These are phyloP conservation scores for Cranoglanis bouderius DNA, from an alignment of 2,113 vertebrate genomes.

Conservation along the genomic window DNA sequence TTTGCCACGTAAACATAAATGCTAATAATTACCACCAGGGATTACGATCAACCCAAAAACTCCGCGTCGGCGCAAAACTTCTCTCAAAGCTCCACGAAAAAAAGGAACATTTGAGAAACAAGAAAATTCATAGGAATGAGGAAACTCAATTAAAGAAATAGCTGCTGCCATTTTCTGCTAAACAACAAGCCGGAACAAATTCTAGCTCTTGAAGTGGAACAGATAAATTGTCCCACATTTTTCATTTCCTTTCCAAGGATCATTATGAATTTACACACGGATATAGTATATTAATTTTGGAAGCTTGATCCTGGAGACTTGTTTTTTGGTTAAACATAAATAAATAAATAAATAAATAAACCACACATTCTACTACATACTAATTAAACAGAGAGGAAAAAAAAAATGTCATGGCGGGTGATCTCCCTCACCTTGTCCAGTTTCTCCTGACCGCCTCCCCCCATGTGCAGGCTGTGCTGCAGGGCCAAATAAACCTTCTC, in stretches of 20 bases:
- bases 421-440: constrained; percentile 68
- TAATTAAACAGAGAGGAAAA: neutral
- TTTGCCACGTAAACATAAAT: neutral
- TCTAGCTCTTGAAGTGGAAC: neutral
- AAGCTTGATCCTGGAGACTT: neutral
- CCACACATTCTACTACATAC: neutral
- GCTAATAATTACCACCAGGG: neutral
- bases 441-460: constrained; percentile 77
- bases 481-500: constrained; percentile 85
- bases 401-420: neutral
- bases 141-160: neutral
- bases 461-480: constrained; percentile 84
- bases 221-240: neutral
- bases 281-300: neutral
- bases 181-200: neutral
- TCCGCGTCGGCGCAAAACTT: neutral
- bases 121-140: neutral
- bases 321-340: neutral
- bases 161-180: neutral
- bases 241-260: neutral
- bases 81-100: neutral
- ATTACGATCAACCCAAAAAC: neutral
- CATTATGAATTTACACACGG: neutral
- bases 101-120: neutral
- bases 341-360: neutral